These are phyloP conservation scores for Acanthosepion pharaonis DNA, from an alignment of 2,888 invertebrate genomes.

Conservation along the genomic window DNA sequence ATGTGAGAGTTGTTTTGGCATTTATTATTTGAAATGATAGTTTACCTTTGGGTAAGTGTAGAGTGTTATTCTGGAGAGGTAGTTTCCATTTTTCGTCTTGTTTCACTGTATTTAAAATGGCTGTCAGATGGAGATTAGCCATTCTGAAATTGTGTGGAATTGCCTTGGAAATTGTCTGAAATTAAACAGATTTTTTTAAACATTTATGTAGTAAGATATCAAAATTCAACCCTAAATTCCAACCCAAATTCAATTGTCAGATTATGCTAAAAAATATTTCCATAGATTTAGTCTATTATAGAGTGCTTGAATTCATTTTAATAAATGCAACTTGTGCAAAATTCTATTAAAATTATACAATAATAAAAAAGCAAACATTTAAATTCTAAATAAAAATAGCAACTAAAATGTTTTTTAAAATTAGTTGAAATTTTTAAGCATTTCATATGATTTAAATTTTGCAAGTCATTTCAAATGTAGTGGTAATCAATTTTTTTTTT, in stretches of 20 bases:
- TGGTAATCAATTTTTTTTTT: too few relatives aligned
- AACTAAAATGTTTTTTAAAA: too few relatives aligned
- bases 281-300: too few relatives aligned
- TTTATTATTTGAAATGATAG: neutral
- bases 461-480: too few relatives aligned
- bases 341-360: neutral
- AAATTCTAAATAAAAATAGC: too few relatives aligned
- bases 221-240: neutral
- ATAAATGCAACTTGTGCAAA: too few relatives aligned
- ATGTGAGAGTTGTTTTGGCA: too few relatives aligned
- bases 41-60: neutral
- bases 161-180: neutral
- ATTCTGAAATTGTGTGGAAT: neutral
- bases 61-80: neutral
- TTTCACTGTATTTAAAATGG: neutral
- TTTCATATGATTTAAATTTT: too few relatives aligned
- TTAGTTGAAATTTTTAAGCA: too few relatives aligned
- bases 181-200: neutral
- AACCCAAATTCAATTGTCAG: neutral
- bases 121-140: constrained; percentile 17
- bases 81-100: neutral
- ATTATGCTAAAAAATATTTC: too few relatives aligned
- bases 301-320: too few relatives aligned
- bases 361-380: too few relatives aligned
- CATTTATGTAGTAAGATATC: neutral